Evolutionary conservation across 2,797 vertebrate genomes (phyloP).

Genomic region (Bovichtus variegatus): DNA sequence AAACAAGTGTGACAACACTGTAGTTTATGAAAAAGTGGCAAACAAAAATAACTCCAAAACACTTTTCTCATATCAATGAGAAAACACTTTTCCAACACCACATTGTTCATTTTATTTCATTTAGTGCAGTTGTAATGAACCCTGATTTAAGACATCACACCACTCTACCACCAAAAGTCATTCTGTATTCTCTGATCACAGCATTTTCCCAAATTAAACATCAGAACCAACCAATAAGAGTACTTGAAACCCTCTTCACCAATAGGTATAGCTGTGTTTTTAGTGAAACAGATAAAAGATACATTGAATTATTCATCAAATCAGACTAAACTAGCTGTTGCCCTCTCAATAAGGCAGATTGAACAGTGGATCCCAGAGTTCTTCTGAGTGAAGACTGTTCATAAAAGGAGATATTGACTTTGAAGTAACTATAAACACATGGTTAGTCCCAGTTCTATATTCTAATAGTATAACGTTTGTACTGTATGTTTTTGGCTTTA

Average conservation of each 20-base stretch:
- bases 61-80: conserved; percentile 13
- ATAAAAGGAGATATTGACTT: background rate
- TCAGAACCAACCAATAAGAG: background rate
- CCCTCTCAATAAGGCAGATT: conserved; percentile 1
- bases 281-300: background rate
- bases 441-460: background rate
- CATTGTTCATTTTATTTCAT: background rate
- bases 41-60: conserved; percentile 34
- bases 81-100: no score
- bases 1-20: conserved; percentile 21
- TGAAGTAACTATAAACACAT: background rate
- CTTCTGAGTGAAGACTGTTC: background rate
- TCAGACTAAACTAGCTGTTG: conserved; percentile 1
- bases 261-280: background rate
- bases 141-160: background rate
- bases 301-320: background rate
- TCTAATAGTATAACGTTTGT: background rate
- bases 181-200: conserved; percentile 9
- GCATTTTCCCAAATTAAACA: conserved; percentile 13
- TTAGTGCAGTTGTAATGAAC: background rate
- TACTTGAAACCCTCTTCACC: background rate
- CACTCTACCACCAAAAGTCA: background rate
- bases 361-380: background rate
- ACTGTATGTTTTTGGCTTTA: background rate
- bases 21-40: conserved; percentile 16